Conservation (phyloP, 2,888 invertebrate genomes). For the Ptychoptera contaminata region DNA sequence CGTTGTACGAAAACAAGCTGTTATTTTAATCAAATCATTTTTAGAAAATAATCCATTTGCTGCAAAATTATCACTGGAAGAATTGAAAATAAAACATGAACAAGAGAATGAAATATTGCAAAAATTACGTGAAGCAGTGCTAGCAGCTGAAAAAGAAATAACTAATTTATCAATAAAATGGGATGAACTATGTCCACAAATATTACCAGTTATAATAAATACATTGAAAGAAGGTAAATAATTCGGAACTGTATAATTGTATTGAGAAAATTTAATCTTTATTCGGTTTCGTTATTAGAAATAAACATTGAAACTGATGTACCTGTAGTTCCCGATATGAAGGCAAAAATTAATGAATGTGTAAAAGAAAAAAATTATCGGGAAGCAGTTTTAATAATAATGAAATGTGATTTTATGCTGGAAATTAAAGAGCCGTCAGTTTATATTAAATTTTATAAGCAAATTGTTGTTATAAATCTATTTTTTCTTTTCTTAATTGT, state of each 20-base stretch:
- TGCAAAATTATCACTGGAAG: conserved; percentile 39
- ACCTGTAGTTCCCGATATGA: background rate
- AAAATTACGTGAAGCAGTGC: conserved; percentile 35
- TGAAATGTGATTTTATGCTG: conserved; percentile 23
- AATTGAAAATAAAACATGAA: conserved; percentile 43
- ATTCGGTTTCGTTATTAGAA: background rate
- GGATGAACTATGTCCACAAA: conserved; percentile 29
- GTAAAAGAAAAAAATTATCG: conserved; percentile 21
- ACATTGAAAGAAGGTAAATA: conserved; percentile 18
- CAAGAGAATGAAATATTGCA: conserved; percentile 25
- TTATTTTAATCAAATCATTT: conserved; percentile 40
- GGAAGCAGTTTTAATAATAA: conserved; percentile 22
- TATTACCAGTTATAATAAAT: conserved; percentile 20
- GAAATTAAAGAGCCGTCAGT: conserved; percentile 16
- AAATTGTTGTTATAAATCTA: no score
- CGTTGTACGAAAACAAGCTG: conserved; percentile 69
- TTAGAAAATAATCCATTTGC: conserved; percentile 76
- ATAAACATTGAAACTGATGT: background rate
- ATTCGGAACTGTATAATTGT: no score
- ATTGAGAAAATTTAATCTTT: no score
- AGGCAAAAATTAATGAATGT: background rate
- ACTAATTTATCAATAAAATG: conserved; percentile 19
- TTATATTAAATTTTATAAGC: no score
- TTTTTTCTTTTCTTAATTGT: no score
- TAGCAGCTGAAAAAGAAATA: conserved; percentile 36